phyloP scores from a whole-genome alignment of 35 echinoderm and acorn worm species.

The Heliocidaris tuberculata region DNA sequence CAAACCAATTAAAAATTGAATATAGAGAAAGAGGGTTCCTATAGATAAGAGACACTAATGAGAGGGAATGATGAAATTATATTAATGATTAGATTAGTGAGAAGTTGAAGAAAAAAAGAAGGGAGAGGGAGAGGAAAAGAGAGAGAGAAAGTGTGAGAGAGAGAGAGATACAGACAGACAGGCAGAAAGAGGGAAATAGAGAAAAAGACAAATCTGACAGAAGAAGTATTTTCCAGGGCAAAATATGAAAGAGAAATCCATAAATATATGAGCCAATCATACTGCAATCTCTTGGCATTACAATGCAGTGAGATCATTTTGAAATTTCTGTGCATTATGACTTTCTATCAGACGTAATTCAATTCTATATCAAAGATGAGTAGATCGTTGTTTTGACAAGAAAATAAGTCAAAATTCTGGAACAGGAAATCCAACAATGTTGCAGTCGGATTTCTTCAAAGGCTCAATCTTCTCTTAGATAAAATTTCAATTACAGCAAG shows the following conservation, averaged over 20 bases:
- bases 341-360: not conserved
- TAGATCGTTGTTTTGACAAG: constrained; percentile 3
- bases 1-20: too few relatives aligned
- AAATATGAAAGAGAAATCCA: not conserved
- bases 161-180: not conserved
- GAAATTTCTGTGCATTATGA: not conserved
- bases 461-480: not conserved
- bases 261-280: not conserved
- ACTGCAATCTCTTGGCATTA: not conserved
- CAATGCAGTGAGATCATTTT: not conserved
- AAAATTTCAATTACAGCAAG: constrained; percentile 5
- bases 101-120: too few relatives aligned
- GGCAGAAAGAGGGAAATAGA: not conserved
- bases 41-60: too few relatives aligned
- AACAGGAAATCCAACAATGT: constrained; percentile 1
- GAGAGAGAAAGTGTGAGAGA: not conserved
- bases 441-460: not conserved
- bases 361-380: not conserved
- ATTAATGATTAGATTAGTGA: too few relatives aligned
- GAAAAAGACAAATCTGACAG: not conserved
- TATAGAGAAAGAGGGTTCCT: too few relatives aligned
- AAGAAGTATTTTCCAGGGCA: not conserved
- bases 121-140: too few relatives aligned
- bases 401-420: not conserved
- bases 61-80: too few relatives aligned